Conservation (phyloP, 2,797 vertebrate genomes). For the Callimico goeldii region DNA sequence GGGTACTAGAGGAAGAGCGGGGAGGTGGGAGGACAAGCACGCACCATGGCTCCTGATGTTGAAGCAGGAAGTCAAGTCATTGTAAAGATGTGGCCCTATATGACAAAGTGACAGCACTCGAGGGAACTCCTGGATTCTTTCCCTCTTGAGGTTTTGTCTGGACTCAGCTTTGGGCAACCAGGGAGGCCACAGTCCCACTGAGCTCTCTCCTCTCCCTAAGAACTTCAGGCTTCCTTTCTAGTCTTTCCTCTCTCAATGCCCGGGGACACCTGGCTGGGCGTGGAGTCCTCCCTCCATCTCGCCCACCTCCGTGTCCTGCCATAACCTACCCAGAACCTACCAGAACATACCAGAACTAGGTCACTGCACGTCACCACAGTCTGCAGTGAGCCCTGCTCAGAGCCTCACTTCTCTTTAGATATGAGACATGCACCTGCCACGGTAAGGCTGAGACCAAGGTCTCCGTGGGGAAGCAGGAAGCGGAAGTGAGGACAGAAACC, state of each 20-base stretch:
- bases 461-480: not conserved
- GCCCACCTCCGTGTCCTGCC: not conserved
- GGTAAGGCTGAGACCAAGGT: too few species aligned
- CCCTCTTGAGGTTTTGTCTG: not conserved
- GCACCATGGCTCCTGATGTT: not conserved
- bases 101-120: not conserved
- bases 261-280: not conserved
- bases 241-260: not conserved
- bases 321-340: not conserved
- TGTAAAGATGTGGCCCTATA: not conserved
- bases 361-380: not conserved
- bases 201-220: not conserved
- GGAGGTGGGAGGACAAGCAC: not conserved
- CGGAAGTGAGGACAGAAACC: fast-evolving
- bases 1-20: not conserved
- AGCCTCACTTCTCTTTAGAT: not conserved
- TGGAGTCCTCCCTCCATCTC: not conserved
- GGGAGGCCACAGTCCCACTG: not conserved
- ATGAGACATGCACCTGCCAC: fast-evolving
- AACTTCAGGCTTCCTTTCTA: not conserved
- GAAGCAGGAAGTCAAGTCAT: not conserved
- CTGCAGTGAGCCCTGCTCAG: not conserved
- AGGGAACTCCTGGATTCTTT: not conserved
- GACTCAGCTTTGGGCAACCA: not conserved
- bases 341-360: not conserved